A percentile compares a stretch with the other conserved stretches of the same genome.
These are phyloP conservation scores for Trichosurus vulpecula DNA, from an alignment of 2,797 vertebrate genomes.

Conservation along the genomic window DNA sequence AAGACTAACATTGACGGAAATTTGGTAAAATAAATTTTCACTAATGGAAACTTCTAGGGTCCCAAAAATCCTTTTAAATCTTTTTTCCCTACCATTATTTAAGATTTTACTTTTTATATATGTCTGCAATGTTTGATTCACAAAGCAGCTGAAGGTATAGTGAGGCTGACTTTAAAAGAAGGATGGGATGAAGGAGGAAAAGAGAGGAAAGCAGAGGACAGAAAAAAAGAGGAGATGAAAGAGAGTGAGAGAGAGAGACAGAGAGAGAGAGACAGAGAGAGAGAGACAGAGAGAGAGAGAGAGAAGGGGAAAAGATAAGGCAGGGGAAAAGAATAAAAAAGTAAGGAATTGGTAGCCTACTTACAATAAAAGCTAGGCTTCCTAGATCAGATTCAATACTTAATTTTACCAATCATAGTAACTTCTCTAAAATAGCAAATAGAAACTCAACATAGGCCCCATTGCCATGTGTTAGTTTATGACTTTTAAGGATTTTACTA, in stretches of 20 bases:
- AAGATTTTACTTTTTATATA: background rate
- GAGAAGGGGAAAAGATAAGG: background rate
- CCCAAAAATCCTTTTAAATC: background rate
- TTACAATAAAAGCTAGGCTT: background rate
- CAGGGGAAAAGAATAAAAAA: background rate
- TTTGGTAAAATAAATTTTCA: background rate
- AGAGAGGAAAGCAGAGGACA: background rate
- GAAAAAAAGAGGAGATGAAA: background rate
- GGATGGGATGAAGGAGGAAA: background rate
- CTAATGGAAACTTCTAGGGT: background rate
- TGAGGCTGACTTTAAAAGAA: background rate
- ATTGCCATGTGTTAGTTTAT: constrained; percentile 7
- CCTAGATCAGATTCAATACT: background rate
- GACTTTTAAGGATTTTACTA: constrained; percentile 45
- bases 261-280: background rate
- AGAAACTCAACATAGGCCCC: background rate
- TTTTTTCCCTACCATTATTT: background rate
- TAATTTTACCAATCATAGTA: background rate
- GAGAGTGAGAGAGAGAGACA: background rate
- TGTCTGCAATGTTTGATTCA: background rate
- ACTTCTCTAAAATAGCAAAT: background rate
- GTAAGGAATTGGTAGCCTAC: background rate
- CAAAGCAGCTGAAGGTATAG: background rate
- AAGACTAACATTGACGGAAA: background rate
- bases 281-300: background rate